Percentiles rank a stretch among this genome's conserved stretches.
Evolutionary conservation across 2,113 vertebrate species (phyloP).

Genomic region (Numenius arquata): DNA sequence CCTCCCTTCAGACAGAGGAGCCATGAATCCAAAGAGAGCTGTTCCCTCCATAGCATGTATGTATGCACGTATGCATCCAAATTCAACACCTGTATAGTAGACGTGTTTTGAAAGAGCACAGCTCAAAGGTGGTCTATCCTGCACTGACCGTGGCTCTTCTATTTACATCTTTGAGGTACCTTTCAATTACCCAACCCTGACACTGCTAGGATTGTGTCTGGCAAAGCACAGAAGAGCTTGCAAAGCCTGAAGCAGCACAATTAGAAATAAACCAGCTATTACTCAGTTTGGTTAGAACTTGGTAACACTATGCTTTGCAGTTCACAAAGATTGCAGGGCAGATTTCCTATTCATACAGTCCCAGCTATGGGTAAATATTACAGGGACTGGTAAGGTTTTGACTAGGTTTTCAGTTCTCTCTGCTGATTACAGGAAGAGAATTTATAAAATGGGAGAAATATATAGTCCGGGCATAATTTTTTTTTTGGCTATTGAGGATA

Average conservation of each 20-base stretch:
- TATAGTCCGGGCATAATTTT: not conserved
- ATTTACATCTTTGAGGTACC: not conserved
- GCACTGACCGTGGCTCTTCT: not conserved
- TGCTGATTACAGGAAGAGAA: not conserved
- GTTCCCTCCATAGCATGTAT: fast-evolving
- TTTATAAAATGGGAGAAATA: not conserved
- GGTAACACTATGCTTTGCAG: not conserved
- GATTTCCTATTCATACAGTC: not conserved
- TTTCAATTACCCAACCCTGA: not conserved
- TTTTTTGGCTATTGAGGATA: not conserved
- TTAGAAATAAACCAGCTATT: not conserved
- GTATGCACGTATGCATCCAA: not conserved
- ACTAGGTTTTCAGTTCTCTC: not conserved
- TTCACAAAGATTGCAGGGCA: not conserved
- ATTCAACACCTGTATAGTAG: fast-evolving
- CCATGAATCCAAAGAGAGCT: not conserved
- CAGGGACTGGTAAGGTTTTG: not conserved
- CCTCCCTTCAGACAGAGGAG: not conserved
- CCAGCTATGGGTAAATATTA: not conserved
- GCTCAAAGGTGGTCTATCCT: not conserved
- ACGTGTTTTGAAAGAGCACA: not conserved
- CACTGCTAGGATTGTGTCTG: not conserved
- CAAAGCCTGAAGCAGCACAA: not conserved
- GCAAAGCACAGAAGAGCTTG: not conserved
- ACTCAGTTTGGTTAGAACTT: not conserved